Evolutionary conservation across 2,113 vertebrate species (phyloP).

Genomic region (Ciconia maguari): DNA sequence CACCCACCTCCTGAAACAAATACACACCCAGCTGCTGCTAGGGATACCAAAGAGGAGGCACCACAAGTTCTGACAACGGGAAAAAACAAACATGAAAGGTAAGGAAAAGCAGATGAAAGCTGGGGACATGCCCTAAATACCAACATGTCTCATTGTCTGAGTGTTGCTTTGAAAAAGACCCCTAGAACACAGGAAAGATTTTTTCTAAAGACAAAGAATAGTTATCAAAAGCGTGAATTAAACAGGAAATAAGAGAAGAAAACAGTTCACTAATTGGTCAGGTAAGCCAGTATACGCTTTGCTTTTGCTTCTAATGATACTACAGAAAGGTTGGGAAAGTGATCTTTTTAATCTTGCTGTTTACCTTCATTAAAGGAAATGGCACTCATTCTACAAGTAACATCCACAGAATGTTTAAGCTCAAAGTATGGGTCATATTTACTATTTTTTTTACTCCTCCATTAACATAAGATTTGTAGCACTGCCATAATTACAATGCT

Average conservation of each 20-base stretch:
- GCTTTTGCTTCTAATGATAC: not conserved
- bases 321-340: not conserved
- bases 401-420: not conserved
- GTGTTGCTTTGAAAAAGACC: not conserved
- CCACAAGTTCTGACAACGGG: not conserved
- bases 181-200: not conserved
- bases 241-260: not conserved
- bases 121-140: not conserved
- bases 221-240: not conserved
- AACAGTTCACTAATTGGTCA: not conserved
- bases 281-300: not conserved
- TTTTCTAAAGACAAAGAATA: not conserved
- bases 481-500: not conserved
- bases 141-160: not conserved
- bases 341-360: not conserved
- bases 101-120: slow-evolving; percentile 28
- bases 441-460: not conserved
- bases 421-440: not conserved
- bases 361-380: not conserved
- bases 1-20: not conserved
- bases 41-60: not conserved
- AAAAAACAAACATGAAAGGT: slow-evolving; percentile 17
- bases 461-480: not conserved
- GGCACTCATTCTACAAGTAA: not conserved
- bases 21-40: not conserved